These are phyloP conservation scores for Rachycentron canadum DNA, from an alignment of 2,797 vertebrate genomes.

Conservation along the genomic window DNA sequence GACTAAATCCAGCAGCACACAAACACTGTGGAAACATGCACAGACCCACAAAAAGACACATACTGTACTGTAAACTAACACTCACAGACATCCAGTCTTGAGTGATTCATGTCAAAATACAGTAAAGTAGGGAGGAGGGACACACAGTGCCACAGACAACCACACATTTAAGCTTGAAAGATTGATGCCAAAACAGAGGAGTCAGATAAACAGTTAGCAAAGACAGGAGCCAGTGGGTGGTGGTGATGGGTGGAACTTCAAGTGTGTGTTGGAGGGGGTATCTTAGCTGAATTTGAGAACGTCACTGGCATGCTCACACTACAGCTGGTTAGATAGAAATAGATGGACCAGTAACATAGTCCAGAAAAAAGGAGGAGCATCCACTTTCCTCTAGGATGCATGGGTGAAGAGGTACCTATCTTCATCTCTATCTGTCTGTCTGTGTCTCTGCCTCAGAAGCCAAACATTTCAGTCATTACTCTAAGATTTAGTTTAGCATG, in stretches of 20 bases:
- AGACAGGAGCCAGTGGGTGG: not conserved
- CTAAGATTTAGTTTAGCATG: conserved; percentile 36
- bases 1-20: not conserved
- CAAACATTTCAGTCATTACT: conserved; percentile 36
- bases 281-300: conserved; percentile 76
- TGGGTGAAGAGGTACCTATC: conserved; percentile 19
- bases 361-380: conserved; percentile 53
- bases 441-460: conserved; percentile 26
- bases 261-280: conserved; percentile 12
- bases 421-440: conserved; percentile 3
- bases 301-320: conserved; percentile 66
- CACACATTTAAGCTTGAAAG: conserved; percentile 37
- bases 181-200: conserved; percentile 38
- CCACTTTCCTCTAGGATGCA: conserved; percentile 34
- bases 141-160: conserved; percentile 10
- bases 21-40: not conserved
- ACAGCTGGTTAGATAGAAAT: conserved; percentile 83
- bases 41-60: not conserved
- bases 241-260: conserved; percentile 16
- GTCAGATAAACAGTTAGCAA: conserved; percentile 32
- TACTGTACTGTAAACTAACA: not conserved
- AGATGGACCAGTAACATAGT: conserved; percentile 79
- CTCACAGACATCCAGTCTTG: not conserved
- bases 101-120: conserved; percentile 16
- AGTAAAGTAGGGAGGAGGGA: not conserved